Percentiles rank a stretch among this genome's conserved stretches.
These are phyloP conservation scores for Paguma larvata DNA, from an alignment of 2,797 vertebrate genomes.

Conservation along the genomic window DNA sequence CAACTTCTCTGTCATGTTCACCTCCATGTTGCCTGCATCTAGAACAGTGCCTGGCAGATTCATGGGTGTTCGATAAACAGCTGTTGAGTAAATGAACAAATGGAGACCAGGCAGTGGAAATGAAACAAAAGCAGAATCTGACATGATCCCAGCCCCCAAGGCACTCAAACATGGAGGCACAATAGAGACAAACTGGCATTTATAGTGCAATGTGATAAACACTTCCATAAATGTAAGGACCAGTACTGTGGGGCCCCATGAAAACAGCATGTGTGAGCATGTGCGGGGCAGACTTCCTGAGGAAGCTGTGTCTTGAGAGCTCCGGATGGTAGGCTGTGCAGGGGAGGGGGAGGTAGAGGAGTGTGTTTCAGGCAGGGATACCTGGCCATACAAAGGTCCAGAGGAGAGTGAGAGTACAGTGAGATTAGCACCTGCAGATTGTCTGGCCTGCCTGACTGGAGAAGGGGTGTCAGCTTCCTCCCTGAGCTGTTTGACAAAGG, in stretches of 20 bases:
- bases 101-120: not conserved
- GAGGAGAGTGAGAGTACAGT: not conserved
- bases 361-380: not conserved
- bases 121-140: not conserved
- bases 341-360: not conserved
- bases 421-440: not conserved
- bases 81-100: not conserved
- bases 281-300: not conserved
- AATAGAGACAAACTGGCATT: not conserved
- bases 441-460: accelerated
- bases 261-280: accelerated
- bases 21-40: not conserved
- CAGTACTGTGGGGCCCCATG: not conserved
- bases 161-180: not conserved
- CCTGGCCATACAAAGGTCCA: not conserved
- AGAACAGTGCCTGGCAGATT: not conserved
- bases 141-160: not conserved
- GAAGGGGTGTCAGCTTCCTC: not conserved
- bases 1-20: accelerated
- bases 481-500: not conserved
- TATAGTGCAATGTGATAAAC: accelerated
- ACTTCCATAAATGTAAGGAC: accelerated
- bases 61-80: not conserved
- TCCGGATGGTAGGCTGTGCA: not conserved
- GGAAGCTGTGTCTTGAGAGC: not conserved